A percentile compares a stretch with the other conserved stretches of the same genome.
Evolutionary conservation across 2,113 vertebrate genomes (phyloP).

Genomic region (Geococcyx californianus): DNA sequence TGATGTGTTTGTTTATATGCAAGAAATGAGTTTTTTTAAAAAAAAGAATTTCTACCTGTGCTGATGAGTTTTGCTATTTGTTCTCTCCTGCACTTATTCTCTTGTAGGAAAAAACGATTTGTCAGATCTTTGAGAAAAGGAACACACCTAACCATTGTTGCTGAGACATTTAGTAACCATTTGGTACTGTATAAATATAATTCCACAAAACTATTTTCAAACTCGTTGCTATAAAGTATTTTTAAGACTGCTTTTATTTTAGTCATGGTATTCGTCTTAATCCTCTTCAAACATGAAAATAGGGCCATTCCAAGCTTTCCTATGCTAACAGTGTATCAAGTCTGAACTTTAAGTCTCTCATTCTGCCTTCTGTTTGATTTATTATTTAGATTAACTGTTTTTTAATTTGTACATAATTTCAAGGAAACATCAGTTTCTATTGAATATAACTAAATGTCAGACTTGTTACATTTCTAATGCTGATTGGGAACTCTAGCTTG

Average conservation of each 20-base stretch:
- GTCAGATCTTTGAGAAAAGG: slow-evolving; percentile 26
- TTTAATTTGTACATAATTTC: background rate
- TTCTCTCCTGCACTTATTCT: slow-evolving; percentile 22
- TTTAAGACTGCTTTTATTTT: background rate
- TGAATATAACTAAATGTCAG: background rate
- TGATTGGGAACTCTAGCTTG: background rate
- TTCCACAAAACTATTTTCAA: background rate
- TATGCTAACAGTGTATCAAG: background rate
- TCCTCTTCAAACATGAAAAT: background rate
- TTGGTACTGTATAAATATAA: slow-evolving; percentile 26
- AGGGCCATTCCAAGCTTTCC: background rate
- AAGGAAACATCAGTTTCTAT: background rate
- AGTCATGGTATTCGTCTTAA: background rate
- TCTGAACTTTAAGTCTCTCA: background rate
- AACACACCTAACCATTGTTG: background rate
- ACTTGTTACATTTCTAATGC: background rate
- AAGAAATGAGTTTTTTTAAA: background rate
- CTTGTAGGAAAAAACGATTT: slow-evolving; percentile 19
- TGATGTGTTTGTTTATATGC: background rate
- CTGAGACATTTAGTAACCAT: background rate
- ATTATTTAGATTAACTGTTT: background rate
- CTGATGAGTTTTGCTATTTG: slow-evolving; percentile 23
- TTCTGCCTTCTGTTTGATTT: background rate
- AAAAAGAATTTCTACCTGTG: background rate
- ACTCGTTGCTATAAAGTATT: background rate